phyloP scores from a whole-genome alignment of 2,888 invertebrate species.

The Agrypnus murinus region DNA sequence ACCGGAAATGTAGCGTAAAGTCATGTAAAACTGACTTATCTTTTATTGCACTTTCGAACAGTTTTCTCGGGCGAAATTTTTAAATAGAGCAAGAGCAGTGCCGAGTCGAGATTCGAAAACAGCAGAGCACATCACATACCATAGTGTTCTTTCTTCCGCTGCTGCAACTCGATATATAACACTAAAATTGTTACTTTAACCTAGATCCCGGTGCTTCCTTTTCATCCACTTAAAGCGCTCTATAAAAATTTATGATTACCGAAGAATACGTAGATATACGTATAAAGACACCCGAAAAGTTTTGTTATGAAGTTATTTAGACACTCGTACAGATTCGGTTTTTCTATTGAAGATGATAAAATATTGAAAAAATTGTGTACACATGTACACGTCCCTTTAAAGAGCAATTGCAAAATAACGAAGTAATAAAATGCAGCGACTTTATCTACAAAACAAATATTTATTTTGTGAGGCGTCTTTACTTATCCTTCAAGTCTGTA shows the following conservation, averaged over 20 bases:
- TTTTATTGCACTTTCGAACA: constrained; percentile 44
- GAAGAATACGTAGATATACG: constrained; percentile 8
- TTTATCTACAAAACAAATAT: constrained; percentile 9
- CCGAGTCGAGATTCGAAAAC: background rate
- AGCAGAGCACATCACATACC: too few species aligned
- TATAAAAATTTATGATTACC: constrained; percentile 35
- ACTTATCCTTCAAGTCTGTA: constrained; percentile 5
- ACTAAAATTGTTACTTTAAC: constrained; percentile 18
- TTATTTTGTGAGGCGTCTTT: constrained; percentile 8
- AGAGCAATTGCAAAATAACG: background rate
- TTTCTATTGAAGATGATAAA: too few species aligned
- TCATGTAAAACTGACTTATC: constrained; percentile 45
- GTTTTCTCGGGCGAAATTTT: constrained; percentile 38
- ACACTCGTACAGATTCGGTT: too few species aligned
- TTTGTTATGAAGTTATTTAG: constrained; percentile 11
- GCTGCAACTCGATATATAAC: constrained; percentile 2
- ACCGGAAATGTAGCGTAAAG: constrained; percentile 35
- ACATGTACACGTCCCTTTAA: too few species aligned
- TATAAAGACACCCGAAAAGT: too few species aligned
- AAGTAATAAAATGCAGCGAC: background rate
- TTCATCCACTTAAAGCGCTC: constrained; percentile 7
- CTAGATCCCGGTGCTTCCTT: constrained; percentile 7
- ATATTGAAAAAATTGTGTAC: too few species aligned
- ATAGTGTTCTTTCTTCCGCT: background rate
- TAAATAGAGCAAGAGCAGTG: constrained; percentile 23